These are phyloP conservation scores for zebrafish (Danio rerio) DNA, from an alignment of 2,113 vertebrate species.

Conservation along the genomic window DNA sequence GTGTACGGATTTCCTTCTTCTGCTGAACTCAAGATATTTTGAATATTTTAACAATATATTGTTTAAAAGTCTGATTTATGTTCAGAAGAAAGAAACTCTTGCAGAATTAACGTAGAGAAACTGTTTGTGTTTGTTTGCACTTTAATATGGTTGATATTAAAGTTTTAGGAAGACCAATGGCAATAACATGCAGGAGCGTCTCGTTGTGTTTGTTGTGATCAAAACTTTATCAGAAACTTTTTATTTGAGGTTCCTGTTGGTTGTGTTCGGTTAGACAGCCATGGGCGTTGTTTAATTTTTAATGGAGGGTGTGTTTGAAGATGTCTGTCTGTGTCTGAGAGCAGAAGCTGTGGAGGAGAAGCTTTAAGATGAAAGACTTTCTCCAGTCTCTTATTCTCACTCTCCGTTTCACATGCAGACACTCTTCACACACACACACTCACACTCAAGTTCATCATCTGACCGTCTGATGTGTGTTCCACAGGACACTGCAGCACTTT, in stretches of 20 bases:
- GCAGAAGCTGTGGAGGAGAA: conserved; percentile 52
- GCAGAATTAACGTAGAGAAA: no score
- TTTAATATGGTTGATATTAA: no score
- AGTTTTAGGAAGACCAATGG: no score
- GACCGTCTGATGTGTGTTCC: background rate
- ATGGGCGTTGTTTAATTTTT: conserved; percentile 77
- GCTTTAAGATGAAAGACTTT: conserved; percentile 68
- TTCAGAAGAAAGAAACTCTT: no score
- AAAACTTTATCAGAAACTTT: no score
- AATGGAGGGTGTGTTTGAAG: conserved; percentile 76
- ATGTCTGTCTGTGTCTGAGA: conserved; percentile 62
- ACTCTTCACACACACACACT: background rate
- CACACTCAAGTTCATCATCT: background rate
- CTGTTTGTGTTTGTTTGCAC: no score
- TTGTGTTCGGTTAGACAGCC: conserved; percentile 58
- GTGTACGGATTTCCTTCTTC: no score
- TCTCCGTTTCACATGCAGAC: conserved; percentile 17
- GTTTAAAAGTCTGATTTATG: no score
- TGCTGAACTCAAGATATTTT: no score
- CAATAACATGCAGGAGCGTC: no score
- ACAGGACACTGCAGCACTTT: background rate
- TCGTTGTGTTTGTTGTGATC: no score
- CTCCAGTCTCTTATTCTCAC: conserved; percentile 44
- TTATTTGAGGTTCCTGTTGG: background rate
- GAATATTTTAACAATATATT: no score